Evolutionary conservation across 2,888 invertebrate species (phyloP).

Genomic region (Antitype chi): DNA sequence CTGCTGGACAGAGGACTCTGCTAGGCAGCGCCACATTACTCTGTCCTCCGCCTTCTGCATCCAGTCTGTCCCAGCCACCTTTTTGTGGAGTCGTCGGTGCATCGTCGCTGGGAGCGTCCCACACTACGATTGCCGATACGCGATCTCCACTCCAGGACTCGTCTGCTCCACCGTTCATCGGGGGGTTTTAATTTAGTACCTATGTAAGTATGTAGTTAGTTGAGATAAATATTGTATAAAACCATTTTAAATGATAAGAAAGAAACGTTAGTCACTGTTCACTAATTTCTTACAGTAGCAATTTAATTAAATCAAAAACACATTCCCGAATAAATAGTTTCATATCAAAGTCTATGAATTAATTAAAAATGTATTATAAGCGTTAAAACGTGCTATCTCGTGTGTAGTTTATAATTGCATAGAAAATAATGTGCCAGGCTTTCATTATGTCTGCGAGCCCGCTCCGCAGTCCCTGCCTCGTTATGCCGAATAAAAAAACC

Average conservation of each 20-base stretch:
- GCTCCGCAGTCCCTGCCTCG: slow-evolving; percentile 63
- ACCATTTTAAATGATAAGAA: neutral
- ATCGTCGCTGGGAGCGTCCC: no score
- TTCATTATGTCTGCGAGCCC: slow-evolving; percentile 81
- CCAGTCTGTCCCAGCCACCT: no score
- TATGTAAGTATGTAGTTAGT: no score
- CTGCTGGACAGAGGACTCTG: no score
- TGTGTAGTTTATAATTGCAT: slow-evolving; percentile 73
- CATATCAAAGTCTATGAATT: slow-evolving; percentile 56
- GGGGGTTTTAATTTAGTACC: no score
- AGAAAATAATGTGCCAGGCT: slow-evolving; percentile 82
- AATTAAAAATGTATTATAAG: slow-evolving; percentile 62
- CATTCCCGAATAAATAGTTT: slow-evolving; percentile 36
- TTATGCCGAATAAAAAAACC: slow-evolving; percentile 66
- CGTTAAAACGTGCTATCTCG: slow-evolving; percentile 64
- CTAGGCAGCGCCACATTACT: no score
- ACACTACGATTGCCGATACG: no score
- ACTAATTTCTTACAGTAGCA: neutral
- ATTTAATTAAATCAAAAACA: slow-evolving; percentile 31
- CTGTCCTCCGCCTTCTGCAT: no score
- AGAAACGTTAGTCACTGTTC: neutral
- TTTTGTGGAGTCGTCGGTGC: no score
- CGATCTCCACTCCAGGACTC: no score
- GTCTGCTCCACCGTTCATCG: no score
- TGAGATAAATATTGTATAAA: no score